Evolutionary conservation across 2,113 vertebrate species (phyloP), one percentile per base, ranked within the genome.

Genomic region (Rhinolophus ferrumequinum): DNA sequence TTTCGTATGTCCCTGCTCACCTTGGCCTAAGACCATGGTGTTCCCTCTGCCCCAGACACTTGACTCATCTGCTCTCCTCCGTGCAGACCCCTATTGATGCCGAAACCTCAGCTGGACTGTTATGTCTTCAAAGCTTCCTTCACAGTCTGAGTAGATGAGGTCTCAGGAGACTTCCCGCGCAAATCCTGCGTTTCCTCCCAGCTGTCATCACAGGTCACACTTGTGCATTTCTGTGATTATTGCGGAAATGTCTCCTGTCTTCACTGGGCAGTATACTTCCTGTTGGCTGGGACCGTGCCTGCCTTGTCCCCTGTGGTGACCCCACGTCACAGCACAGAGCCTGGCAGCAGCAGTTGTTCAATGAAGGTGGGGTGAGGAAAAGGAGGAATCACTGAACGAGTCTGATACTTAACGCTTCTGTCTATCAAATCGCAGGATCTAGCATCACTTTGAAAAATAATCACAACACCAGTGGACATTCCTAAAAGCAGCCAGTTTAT

Each of bases 261-360:
- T 18, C 38, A 18, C 66, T 7, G 30, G 73, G 26, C 35, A 35
- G 30, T 7, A 9, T 18, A 15, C 41, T 33, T 75, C 56, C 62
- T 21, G 9, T 1, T n/a, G 58, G 14, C 14, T 9, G 30, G 26
- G 38, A 15, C 14, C 0, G 1, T 8, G 1, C 50, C 30, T n/a
- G 47, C 50, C 67, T 77, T 38, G 11, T 35, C 52, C 33, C 14
- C 2, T 0, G 0, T 33, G 28, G 24, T 28, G 26, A 18, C 16
- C 5, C 28, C 14, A 21, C 7, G 13, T 56, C 33, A 21, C 4
- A n/a, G 21, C 33, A 10, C 54, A 70, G 58, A 93, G 33, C 18
- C 14, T 38, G 30, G 19, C 5, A 47, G 35, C 0, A 35, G 5
- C 1, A 21, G 21, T 15, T 66, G 26, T 62, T 70, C 28, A 8